Conservation (phyloP, 2,888 invertebrate genomes). For the Cryptocephalus moraei region DNA sequence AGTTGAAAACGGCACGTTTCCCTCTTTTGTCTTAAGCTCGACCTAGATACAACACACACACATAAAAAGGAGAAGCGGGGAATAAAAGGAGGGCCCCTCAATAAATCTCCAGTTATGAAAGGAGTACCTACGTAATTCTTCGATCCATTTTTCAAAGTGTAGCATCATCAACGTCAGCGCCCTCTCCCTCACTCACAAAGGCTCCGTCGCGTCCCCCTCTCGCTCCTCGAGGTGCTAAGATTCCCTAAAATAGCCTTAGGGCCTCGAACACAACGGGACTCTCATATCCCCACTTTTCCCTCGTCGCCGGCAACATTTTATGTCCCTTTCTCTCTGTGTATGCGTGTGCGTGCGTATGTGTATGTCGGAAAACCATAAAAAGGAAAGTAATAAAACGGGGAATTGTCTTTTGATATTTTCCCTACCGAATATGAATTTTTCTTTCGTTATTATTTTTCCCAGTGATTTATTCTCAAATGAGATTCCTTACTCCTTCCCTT, state of each 20-base stretch:
- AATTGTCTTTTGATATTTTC: slow-evolving; percentile 22
- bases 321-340: slow-evolving; percentile 4
- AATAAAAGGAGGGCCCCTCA: no score
- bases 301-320: slow-evolving; percentile 12
- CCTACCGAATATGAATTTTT: slow-evolving; percentile 21
- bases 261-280: not conserved
- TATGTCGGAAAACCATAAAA: slow-evolving; percentile 16
- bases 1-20: no score
- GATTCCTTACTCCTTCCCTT: slow-evolving; percentile 9
- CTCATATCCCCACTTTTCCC: slow-evolving; percentile 2
- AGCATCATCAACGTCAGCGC: no score
- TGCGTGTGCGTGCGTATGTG: slow-evolving; percentile 10
- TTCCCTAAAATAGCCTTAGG: not conserved
- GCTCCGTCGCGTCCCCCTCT: no score
- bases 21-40: no score
- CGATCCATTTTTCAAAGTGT: no score
- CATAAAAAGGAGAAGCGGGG: no score
- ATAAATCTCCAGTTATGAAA: no score
- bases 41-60: no score
- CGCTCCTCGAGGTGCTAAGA: no score
- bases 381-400: slow-evolving; percentile 21
- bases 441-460: slow-evolving; percentile 16
- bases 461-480: slow-evolving; percentile 20
- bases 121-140: no score
- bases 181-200: no score